phyloP scores from a whole-genome alignment of 2,888 invertebrate genomes.

The Herminia tarsipennalis region DNA sequence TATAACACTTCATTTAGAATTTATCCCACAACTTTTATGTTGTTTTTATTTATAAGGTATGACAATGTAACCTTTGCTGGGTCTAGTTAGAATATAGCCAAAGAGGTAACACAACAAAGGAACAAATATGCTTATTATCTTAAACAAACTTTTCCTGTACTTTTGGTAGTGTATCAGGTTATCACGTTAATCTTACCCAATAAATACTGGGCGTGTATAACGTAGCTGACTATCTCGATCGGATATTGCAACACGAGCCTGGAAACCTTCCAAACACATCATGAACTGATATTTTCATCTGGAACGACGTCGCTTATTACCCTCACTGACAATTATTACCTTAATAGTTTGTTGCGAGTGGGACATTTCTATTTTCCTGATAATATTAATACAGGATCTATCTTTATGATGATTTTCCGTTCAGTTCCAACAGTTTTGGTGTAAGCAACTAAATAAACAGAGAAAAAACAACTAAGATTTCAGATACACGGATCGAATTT shows the following conservation, averaged over 20 bases:
- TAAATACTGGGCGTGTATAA: constrained; percentile 14
- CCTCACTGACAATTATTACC: constrained; percentile 13
- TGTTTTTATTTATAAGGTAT: too few species aligned
- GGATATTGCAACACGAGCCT: constrained; percentile 40
- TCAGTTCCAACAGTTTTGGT: too few species aligned
- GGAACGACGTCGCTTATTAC: constrained; percentile 19
- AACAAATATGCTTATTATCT: background rate
- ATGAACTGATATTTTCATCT: constrained; percentile 39
- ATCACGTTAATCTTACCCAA: background rate
- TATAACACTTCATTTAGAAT: too few species aligned
- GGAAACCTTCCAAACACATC: constrained; percentile 49
- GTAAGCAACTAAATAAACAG: too few species aligned
- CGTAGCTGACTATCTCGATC: constrained; percentile 28
- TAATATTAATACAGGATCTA: too few species aligned
- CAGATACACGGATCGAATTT: too few species aligned
- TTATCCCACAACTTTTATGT: too few species aligned
- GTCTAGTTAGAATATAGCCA: background rate
- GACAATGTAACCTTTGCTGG: too few species aligned
- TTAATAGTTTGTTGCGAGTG: background rate
- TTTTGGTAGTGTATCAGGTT: background rate
- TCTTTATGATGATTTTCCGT: too few species aligned
- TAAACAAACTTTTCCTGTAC: background rate
- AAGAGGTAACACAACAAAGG: background rate
- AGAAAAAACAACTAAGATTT: too few species aligned
- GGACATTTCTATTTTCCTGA: too few species aligned